These are phyloP conservation scores for Phyllostomus hastatus DNA, from an alignment of 2,113 vertebrate species.

Conservation along the genomic window DNA sequence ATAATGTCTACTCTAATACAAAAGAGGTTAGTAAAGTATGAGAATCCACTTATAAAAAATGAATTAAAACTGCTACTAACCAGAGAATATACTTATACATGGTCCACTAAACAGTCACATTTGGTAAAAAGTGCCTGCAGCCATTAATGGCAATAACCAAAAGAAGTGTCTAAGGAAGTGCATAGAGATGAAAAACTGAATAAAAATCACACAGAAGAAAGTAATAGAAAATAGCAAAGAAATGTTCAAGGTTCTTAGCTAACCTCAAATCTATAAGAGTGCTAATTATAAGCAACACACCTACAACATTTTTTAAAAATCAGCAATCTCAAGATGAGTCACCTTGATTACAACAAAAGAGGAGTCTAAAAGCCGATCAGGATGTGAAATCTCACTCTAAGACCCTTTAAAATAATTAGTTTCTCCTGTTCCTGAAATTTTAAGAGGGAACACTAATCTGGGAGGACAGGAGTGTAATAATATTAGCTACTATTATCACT, in stretches of 20 bases:
- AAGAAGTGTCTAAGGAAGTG: not conserved
- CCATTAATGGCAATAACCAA: conserved; percentile 46
- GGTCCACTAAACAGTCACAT: conserved; percentile 39
- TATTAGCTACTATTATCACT: conserved; percentile 12
- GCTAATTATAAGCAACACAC: conserved; percentile 75
- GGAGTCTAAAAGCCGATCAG: conserved; percentile 72
- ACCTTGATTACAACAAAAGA: conserved; percentile 75
- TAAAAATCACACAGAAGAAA: not conserved
- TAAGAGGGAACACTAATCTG: conserved; percentile 63
- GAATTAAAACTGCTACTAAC: conserved; percentile 50
- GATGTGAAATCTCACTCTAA: conserved; percentile 64
- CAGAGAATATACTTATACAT: not conserved
- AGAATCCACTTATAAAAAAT: conserved; percentile 32
- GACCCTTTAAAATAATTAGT: conserved; percentile 71
- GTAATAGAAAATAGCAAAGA: not conserved
- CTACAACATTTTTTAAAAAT: conserved; percentile 55
- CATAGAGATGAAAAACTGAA: conserved; percentile 2
- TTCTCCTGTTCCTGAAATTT: conserved; percentile 58
- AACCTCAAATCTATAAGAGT: conserved; percentile 47
- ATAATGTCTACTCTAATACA: not conserved
- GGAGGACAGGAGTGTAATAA: not conserved
- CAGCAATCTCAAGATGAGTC: conserved; percentile 67
- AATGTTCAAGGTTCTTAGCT: conserved; percentile 59
- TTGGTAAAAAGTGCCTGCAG: conserved; percentile 46
- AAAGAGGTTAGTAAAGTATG: conserved; percentile 49